A percentile compares a stretch with the other conserved stretches of the same genome.
Conservation (phyloP, 2,888 invertebrate genomes). For the Hirtodrosophila trivittata region DNA sequence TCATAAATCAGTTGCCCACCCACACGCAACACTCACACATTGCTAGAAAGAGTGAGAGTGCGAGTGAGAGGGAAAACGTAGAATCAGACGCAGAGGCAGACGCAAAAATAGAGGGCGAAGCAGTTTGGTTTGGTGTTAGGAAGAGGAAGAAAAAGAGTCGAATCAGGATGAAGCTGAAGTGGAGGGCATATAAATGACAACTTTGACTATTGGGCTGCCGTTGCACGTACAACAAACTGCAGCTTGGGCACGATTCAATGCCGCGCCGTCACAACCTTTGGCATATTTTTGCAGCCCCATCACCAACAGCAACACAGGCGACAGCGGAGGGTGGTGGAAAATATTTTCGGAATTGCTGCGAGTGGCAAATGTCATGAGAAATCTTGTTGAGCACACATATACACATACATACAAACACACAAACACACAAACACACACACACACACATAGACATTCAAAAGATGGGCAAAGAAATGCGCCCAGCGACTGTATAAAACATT, state of each 20-base stretch:
- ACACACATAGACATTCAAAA: constrained; percentile 3
- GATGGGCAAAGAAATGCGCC: constrained; percentile 18
- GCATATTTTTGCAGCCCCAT: constrained; percentile 45
- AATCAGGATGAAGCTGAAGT: constrained; percentile 1
- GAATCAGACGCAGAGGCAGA: constrained; percentile 6
- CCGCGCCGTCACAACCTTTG: constrained; percentile 24
- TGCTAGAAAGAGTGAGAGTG: background rate
- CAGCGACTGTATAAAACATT: constrained; percentile 42
- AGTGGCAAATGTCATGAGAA: constrained; percentile 58
- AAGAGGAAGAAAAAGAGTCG: background rate
- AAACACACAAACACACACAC: constrained; percentile 3
- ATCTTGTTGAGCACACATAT: constrained; percentile 37
- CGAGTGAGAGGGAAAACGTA: background rate
- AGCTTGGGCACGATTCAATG: constrained; percentile 63
- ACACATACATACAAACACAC: constrained; percentile 1
- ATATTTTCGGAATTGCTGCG: constrained; percentile 50
- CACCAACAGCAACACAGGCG: constrained; percentile 15
- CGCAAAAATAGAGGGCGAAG: constrained; percentile 26
- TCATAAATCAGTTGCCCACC: constrained; percentile 65
- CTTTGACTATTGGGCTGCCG: constrained; percentile 60
- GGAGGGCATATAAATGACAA: constrained; percentile 58
- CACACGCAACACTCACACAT: constrained; percentile 21
- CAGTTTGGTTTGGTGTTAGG: constrained; percentile 13
- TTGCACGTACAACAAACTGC: constrained; percentile 66
- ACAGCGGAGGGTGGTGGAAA: constrained; percentile 17